Evolutionary conservation across 2,888 invertebrate species (phyloP), one percentile per base, ranked within the genome.

Genomic region (Penaeus monodon): DNA sequence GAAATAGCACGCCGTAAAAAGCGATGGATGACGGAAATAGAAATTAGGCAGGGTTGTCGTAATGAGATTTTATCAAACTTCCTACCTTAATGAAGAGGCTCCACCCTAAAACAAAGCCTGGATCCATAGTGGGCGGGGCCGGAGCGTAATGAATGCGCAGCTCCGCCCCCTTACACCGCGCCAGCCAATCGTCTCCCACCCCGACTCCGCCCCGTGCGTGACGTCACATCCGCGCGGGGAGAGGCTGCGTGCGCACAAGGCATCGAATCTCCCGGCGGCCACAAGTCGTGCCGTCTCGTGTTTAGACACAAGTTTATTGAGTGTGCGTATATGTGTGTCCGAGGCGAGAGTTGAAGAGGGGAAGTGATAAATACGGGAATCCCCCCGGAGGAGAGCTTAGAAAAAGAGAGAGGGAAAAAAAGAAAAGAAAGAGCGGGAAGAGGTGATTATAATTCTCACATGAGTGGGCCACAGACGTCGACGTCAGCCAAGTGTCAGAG

Each of bases 41-140:
- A 81, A 86, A 86, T 81, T 86, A 81, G 81, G 85, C 76, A 66
- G 68, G 85, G 85, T 66, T 29, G 76, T 33, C 44, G 85, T 86
- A 86, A 86, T 86, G 81, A 86, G 81, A 86, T 86, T 86, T 81
- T 38, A 73, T 27, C 85, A 86, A 86, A 86, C 85, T 86, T 86
- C 85, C 85, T 86, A 65, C 85, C 81, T 64, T 86, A 86, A 86
- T 86, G 85, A 86, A 86, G 29, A 86, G 76, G 66, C 85, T 76
- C 85, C 85, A 49, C 85, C 85, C 85, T 86, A 68, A 86, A 86
- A 86, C 85, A 86, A 81, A 81, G 85, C 78, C 85, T 65, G 66
- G 68, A 80, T 73, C 81, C 57, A 33, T 33, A 81, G 65, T 49
- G 81, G 85, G 81, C 81, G 81, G 81, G 74, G 76, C 74, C 17